Evolutionary conservation across 1,140 invertebrate species (phyloP).

Genomic region (Araneus ventricosus): DNA sequence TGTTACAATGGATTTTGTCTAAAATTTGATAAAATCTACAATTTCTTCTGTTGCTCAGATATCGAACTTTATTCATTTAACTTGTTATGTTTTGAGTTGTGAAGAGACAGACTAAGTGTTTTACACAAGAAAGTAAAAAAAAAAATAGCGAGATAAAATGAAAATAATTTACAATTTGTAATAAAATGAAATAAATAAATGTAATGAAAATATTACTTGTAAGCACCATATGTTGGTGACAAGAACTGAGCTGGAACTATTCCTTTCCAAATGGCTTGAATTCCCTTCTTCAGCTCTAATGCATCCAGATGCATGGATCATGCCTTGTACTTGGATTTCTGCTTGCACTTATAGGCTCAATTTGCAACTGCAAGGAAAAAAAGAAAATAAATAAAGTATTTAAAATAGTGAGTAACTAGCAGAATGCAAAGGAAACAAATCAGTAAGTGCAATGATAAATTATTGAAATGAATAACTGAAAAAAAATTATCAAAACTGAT

Average conservation of each 20-base stretch:
- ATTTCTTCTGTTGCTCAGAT: too few relatives aligned
- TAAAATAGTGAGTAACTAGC: too few relatives aligned
- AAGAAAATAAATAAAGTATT: not conserved
- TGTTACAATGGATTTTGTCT: too few relatives aligned
- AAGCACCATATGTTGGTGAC: constrained; percentile 92
- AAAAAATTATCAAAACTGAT: too few relatives aligned
- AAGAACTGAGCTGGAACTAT: constrained; percentile 95
- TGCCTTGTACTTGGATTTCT: constrained; percentile 90
- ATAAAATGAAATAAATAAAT: not conserved
- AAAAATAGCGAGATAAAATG: not conserved
- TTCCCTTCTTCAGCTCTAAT: constrained; percentile 90
- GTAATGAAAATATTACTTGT: constrained; percentile 81
- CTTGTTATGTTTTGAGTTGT: too few relatives aligned
- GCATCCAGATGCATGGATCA: constrained; percentile 87
- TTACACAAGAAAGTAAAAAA: not conserved
- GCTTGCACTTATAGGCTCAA: constrained; percentile 89
- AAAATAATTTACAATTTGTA: not conserved
- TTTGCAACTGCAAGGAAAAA: constrained; percentile 87
- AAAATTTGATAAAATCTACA: too few relatives aligned
- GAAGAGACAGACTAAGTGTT: too few relatives aligned
- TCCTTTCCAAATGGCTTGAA: constrained; percentile 94
- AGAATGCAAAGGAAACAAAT: too few relatives aligned
- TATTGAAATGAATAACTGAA: too few relatives aligned
- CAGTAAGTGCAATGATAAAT: too few relatives aligned
- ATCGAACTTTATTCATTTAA: too few relatives aligned